phyloP scores from a whole-genome alignment of 1,140 invertebrate genomes.

The Atta texana region DNA sequence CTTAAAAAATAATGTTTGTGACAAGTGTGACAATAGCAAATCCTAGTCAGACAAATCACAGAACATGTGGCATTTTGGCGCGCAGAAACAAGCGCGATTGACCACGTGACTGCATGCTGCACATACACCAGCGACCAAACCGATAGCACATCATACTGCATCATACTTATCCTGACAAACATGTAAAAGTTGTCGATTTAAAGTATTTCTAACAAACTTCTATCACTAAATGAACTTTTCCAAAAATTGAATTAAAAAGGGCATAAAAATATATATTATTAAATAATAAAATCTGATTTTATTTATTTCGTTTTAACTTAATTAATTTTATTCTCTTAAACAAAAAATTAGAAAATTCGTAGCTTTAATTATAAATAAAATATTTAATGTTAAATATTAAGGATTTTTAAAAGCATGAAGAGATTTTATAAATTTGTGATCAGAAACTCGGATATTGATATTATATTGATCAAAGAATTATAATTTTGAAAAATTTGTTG shows the following conservation, averaged over 20 bases:
- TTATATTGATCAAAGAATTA: no score
- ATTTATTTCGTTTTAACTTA: neutral
- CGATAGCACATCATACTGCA: no score
- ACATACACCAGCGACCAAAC: no score
- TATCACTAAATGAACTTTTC: neutral
- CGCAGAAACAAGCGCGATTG: neutral
- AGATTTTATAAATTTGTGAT: neutral
- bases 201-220: no score
- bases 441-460: neutral
- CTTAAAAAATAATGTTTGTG: neutral
- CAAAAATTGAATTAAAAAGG: neutral
- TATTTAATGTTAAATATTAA: neutral
- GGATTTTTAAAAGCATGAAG: neutral
- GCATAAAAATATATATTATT: neutral
- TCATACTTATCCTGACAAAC: neutral
- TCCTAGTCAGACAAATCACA: neutral
- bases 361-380: constrained; percentile 1
- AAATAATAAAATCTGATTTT: neutral
- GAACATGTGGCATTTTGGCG: neutral
- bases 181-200: neutral
- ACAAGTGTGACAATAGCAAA: neutral
- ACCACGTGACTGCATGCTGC: constrained; percentile 7
- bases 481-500: neutral
- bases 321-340: neutral
- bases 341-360: neutral